phyloP scores from a whole-genome alignment of 1,140 invertebrate species.

The Dendroctonus valens region DNA sequence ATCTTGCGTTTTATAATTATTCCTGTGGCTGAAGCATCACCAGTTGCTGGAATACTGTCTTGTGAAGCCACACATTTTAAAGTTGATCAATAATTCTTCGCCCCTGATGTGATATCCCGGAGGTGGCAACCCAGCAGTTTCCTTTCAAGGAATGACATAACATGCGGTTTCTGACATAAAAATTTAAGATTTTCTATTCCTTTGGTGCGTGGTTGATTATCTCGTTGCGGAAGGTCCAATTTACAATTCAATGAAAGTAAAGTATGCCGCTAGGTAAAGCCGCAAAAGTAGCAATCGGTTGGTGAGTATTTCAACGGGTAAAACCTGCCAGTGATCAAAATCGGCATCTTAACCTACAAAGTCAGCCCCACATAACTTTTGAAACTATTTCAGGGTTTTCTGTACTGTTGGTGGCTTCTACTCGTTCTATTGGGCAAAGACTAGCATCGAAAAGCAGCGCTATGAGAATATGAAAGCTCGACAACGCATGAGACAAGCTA shows the following conservation, averaged over 20 bases:
- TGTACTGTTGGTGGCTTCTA: constrained; percentile 64
- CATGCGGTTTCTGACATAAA: too few species aligned
- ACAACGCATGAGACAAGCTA: constrained; percentile 69
- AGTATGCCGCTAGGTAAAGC: constrained; percentile 57
- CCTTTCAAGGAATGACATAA: too few species aligned
- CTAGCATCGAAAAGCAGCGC: constrained; percentile 62
- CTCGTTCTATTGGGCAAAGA: constrained; percentile 71
- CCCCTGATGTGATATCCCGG: too few species aligned
- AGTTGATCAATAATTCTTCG: too few species aligned
- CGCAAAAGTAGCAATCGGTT: constrained; percentile 68
- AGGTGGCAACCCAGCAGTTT: too few species aligned
- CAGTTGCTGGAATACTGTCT: too few species aligned
- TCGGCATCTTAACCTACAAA: constrained; percentile 26
- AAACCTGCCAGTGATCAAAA: background rate
- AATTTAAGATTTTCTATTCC: too few species aligned
- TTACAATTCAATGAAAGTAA: constrained; percentile 6
- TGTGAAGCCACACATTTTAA: too few species aligned
- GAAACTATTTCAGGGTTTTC: constrained; percentile 55
- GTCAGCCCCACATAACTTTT: constrained; percentile 6
- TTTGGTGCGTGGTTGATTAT: too few species aligned
- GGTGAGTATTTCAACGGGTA: constrained; percentile 55
- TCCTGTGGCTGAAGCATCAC: too few species aligned
- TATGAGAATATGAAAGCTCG: constrained; percentile 77
- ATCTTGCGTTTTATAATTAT: too few species aligned
- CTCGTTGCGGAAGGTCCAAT: too few species aligned